Conservation (phyloP, 2,113 vertebrate species). For the Rousettus leschenaultii region DNA sequence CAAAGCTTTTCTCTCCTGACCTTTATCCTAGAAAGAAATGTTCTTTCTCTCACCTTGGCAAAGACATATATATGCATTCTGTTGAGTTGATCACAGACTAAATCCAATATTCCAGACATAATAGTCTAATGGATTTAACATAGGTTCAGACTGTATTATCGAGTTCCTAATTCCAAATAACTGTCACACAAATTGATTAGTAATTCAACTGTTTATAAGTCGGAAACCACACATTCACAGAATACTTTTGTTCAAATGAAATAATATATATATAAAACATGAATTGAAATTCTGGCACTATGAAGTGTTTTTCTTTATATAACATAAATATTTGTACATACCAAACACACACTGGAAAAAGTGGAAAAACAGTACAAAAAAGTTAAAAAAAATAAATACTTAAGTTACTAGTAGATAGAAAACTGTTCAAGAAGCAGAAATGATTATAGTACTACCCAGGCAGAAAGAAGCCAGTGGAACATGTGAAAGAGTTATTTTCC, state of each 20-base stretch:
- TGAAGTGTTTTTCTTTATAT: neutral
- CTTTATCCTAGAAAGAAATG: neutral
- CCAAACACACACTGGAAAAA: neutral
- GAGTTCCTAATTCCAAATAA: neutral
- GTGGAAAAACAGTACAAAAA: neutral
- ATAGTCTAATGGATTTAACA: neutral
- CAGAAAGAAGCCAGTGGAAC: conserved; percentile 37
- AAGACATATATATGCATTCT: neutral
- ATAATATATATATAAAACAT: neutral
- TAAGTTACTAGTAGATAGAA: neutral
- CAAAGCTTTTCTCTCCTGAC: neutral
- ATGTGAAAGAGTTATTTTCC: neutral
- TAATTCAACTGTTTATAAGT: neutral
- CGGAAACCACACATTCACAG: neutral
- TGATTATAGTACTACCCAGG: neutral
- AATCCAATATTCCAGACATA: neutral
- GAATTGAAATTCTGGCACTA: neutral
- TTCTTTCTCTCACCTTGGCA: neutral
- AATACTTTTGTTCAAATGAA: neutral
- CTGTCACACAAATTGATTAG: neutral
- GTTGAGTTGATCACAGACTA: neutral
- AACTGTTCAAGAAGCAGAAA: neutral
- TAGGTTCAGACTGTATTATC: neutral
- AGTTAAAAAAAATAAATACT: neutral
- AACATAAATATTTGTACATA: neutral